Evolutionary conservation across 1,140 invertebrate genomes (phyloP).

Genomic region (Cyphomyrmex costatus): DNA sequence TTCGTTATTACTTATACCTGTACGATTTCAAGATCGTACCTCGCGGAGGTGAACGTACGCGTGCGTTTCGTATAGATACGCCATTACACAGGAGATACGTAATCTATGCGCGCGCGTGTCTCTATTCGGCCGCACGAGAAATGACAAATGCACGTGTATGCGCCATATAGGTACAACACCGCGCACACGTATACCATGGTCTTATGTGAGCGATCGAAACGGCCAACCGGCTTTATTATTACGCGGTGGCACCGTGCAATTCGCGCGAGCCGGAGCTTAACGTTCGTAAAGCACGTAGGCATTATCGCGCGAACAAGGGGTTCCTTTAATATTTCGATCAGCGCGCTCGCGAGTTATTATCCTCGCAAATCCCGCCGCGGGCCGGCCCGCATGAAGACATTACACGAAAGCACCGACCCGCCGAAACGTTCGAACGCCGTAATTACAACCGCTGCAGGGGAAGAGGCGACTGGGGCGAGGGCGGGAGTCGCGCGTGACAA

Average conservation of each 20-base stretch:
- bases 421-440: conserved; percentile 46
- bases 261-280: conserved; percentile 62
- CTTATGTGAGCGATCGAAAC: conserved; percentile 68
- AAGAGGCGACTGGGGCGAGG: not conserved
- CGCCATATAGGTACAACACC: not conserved
- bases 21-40: conserved; percentile 2
- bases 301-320: conserved; percentile 57
- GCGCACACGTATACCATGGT: conserved; percentile 37
- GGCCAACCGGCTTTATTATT: conserved; percentile 70
- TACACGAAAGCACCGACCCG: conserved; percentile 43
- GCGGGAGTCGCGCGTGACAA: conserved; percentile 29
- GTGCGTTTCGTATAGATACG: not conserved
- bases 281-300: conserved; percentile 71
- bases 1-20: not conserved
- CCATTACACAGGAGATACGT: conserved; percentile 37
- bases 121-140: conserved; percentile 51
- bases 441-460: conserved; percentile 26
- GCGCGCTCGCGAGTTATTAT: conserved; percentile 62
- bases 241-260: conserved; percentile 65
- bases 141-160: conserved; percentile 66
- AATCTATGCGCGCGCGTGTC: conserved; percentile 28
- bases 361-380: conserved; percentile 52
- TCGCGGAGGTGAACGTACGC: conserved; percentile 19
- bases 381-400: conserved; percentile 50
- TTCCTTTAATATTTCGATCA: conserved; percentile 69